phyloP scores from a whole-genome alignment of 2,888 invertebrate genomes.

The Plebejus melissa region DNA sequence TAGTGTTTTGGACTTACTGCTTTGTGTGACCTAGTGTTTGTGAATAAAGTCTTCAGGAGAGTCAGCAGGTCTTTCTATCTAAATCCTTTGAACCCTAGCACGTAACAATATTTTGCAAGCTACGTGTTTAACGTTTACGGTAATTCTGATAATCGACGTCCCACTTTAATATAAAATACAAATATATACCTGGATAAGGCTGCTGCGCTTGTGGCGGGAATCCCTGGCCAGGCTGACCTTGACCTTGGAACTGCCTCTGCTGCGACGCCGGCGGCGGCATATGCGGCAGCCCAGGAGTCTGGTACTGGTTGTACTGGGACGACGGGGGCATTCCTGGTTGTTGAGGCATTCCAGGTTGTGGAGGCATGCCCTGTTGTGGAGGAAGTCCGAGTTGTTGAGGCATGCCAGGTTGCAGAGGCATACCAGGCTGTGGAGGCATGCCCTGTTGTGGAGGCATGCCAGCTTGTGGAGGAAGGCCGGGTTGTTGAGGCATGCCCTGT shows the following conservation, averaged over 20 bases:
- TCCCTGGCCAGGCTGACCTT: conserved; percentile 44
- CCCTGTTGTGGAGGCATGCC: conserved; percentile 44
- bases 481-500: conserved; percentile 40
- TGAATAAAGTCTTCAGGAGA: no score
- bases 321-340: conserved; percentile 41
- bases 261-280: conserved; percentile 58
- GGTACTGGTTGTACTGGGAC: conserved; percentile 39
- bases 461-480: conserved; percentile 47
- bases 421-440: conserved; percentile 41
- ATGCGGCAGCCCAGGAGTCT: conserved; percentile 40
- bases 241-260: conserved; percentile 52
- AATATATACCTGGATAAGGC: conserved; percentile 52
- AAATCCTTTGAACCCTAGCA: no score
- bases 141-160: no score
- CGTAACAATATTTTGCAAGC: no score
- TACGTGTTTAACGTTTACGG: no score
- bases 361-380: conserved; percentile 40
- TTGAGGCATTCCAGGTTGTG: neutral
- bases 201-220: conserved; percentile 48
- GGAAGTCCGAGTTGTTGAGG: conserved; percentile 44
- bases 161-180: neutral
- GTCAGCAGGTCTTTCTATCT: no score
- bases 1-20: no score
- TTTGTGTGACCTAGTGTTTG: no score
- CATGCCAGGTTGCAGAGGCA: conserved; percentile 39